These are phyloP conservation scores for Lasaia peninsularis DNA, from an alignment of 1,140 invertebrate species.

Conservation along the genomic window DNA sequence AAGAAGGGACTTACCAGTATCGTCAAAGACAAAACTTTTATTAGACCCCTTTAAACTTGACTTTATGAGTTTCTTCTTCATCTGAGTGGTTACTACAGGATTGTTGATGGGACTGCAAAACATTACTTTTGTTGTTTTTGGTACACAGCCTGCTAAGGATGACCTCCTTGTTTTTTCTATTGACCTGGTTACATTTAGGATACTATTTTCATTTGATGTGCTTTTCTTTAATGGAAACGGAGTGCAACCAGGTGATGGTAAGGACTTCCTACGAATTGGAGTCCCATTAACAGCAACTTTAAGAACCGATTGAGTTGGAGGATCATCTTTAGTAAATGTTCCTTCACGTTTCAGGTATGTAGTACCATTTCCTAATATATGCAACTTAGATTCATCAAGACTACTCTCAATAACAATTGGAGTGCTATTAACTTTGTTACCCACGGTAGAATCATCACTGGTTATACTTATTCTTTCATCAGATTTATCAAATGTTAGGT, in stretches of 20 bases:
- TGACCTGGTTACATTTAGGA: slow-evolving; percentile 61
- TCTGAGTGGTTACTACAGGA: slow-evolving; percentile 31
- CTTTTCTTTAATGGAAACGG: slow-evolving; percentile 44
- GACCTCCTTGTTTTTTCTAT: slow-evolving; percentile 53
- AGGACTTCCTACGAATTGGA: slow-evolving; percentile 41
- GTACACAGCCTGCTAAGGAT: slow-evolving; percentile 26
- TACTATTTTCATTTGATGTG: slow-evolving; percentile 34
- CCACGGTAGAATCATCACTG: slow-evolving; percentile 49
- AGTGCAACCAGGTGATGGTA: slow-evolving; percentile 58
- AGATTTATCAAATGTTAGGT: slow-evolving; percentile 22
- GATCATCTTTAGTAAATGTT: slow-evolving; percentile 53
- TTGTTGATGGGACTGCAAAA: slow-evolving; percentile 63
- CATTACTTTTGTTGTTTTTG: slow-evolving; percentile 52
- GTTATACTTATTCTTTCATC: slow-evolving; percentile 43
- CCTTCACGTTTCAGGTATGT: slow-evolving; percentile 51
- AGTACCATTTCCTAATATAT: slow-evolving; percentile 5
- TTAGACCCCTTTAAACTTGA: slow-evolving; percentile 71
- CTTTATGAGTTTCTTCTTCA: slow-evolving; percentile 62
- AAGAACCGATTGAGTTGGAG: slow-evolving; percentile 3
- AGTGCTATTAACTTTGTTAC: slow-evolving; percentile 49
- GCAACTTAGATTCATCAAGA: slow-evolving; percentile 35
- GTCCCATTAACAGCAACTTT: slow-evolving; percentile 24
- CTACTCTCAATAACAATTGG: slow-evolving; percentile 61
- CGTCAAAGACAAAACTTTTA: slow-evolving; percentile 66
- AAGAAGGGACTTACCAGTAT: slow-evolving; percentile 44